phyloP scores from a whole-genome alignment of 1,140 invertebrate genomes.

The Lepidurus arcticus region DNA sequence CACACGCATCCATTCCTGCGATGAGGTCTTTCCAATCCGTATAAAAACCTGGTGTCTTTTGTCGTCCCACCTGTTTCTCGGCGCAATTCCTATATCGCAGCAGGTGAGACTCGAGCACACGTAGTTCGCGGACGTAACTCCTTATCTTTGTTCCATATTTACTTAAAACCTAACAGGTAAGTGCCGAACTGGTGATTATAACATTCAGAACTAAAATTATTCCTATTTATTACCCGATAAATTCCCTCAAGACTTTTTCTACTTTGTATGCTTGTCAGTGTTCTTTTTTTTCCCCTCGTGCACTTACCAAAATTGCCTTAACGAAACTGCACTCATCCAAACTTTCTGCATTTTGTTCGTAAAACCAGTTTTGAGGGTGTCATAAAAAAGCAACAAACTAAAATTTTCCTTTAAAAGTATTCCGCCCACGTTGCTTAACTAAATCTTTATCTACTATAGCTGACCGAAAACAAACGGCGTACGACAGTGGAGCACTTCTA shows the following conservation, averaged over 20 bases:
- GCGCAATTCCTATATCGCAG: neutral
- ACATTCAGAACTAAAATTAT: neutral
- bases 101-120: neutral
- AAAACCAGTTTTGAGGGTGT: neutral
- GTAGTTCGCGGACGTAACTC: neutral
- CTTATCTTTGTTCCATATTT: neutral
- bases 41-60: neutral
- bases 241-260: neutral
- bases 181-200: neutral
- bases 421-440: too few species aligned
- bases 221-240: neutral
- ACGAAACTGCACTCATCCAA: neutral
- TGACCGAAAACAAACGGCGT: too few species aligned
- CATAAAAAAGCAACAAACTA: too few species aligned
- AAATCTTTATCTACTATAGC: too few species aligned
- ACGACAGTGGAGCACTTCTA: too few species aligned
- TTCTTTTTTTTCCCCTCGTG: neutral
- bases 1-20: conserved; percentile 5
- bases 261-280: neutral
- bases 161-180: neutral
- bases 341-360: neutral
- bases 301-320: neutral
- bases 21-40: neutral
- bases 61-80: conserved; percentile 1
- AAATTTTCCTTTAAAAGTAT: too few species aligned